Percentiles rank a stretch among this genome's conserved stretches.
phyloP scores from a whole-genome alignment of 1,140 invertebrate genomes.

The Zaprionus inermis region DNA sequence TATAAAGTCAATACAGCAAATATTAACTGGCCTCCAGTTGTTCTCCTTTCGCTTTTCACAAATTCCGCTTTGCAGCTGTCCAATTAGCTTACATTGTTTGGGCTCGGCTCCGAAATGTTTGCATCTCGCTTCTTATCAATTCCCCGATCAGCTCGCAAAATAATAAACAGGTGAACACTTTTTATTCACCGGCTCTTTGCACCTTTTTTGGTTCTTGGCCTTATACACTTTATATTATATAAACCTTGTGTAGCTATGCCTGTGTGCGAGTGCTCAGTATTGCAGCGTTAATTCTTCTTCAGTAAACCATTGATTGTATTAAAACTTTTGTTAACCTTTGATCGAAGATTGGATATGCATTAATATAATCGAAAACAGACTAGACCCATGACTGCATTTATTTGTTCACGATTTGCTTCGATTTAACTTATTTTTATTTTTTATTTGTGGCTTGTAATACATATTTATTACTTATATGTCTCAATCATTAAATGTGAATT shows the following conservation, averaged over 20 bases:
- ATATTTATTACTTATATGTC: too few species aligned
- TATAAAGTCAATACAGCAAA: background rate
- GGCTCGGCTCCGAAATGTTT: constrained; percentile 24
- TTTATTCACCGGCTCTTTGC: constrained; percentile 16
- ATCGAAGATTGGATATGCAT: background rate
- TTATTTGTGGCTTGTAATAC: too few species aligned
- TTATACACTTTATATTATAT: background rate
- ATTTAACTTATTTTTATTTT: too few species aligned
- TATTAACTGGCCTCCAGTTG: constrained; percentile 5
- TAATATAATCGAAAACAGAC: background rate
- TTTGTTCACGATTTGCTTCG: too few species aligned
- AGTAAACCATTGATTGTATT: background rate
- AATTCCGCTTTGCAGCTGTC: constrained; percentile 51
- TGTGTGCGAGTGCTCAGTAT: background rate
- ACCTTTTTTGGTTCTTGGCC: constrained; percentile 7
- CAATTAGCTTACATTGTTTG: constrained; percentile 35
- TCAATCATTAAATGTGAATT: too few species aligned
- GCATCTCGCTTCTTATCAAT: constrained; percentile 53
- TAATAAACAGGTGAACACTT: constrained; percentile 70
- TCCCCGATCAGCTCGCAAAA: constrained; percentile 68
- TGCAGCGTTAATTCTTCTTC: background rate
- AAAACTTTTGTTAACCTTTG: background rate
- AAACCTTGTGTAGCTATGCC: too few species aligned
- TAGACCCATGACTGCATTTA: background rate
- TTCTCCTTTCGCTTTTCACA: background rate